These are phyloP conservation scores for Caenorhabditis sp. DNA, from an alignment of 2,888 invertebrate genomes.

Conservation along the genomic window DNA sequence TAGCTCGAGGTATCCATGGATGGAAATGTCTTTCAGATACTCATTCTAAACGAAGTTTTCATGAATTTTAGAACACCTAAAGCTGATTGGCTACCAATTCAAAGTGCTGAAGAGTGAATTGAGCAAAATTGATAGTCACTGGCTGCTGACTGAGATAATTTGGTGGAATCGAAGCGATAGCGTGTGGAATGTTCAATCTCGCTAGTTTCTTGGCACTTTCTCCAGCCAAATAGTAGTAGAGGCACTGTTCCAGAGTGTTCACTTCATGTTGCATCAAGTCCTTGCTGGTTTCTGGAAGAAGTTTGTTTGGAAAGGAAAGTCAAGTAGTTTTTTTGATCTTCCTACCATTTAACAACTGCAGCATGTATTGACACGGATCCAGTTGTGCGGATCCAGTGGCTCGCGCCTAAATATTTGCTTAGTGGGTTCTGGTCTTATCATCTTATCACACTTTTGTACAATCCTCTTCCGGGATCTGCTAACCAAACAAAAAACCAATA, in stretches of 20 bases:
- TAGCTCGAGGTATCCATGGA: conserved; percentile 75
- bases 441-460: neutral
- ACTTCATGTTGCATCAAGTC: conserved; percentile 76
- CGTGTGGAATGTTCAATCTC: conserved; percentile 76
- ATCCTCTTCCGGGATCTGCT: too few relatives aligned
- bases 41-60: conserved; percentile 75
- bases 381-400: conserved; percentile 72
- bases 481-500: neutral
- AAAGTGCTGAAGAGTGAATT: conserved; percentile 82
- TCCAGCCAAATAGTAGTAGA: conserved; percentile 82
- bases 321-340: neutral
- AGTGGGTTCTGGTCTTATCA: conserved; percentile 16
- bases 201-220: conserved; percentile 72
- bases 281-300: conserved; percentile 44
- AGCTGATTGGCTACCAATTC: conserved; percentile 81
- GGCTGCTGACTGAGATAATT: conserved; percentile 73
- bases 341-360: conserved; percentile 70
- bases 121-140: conserved; percentile 77
- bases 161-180: conserved; percentile 82
- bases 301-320: neutral
- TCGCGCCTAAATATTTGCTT: conserved; percentile 67
- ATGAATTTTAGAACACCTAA: too few relatives aligned
- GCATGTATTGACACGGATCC: conserved; percentile 75
- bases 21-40: conserved; percentile 79
- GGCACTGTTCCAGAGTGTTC: conserved; percentile 80